Conservation (phyloP, 2,888 invertebrate genomes). For the Drosophila peninsularis region DNA sequence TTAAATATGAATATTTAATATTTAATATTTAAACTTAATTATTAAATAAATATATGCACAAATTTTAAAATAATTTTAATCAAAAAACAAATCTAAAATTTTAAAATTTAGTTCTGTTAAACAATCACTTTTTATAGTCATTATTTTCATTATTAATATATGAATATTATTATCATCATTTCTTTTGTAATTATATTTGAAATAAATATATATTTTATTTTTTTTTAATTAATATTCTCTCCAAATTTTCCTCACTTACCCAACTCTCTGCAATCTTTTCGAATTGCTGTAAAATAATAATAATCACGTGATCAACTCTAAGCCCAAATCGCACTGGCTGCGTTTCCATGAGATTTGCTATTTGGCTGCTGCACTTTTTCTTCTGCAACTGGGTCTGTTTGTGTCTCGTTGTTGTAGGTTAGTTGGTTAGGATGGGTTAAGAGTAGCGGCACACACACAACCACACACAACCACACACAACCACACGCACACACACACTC, state of each 20-base stretch:
- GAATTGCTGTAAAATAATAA: neutral
- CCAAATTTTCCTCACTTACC: neutral
- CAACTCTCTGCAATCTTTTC: neutral
- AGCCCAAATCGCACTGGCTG: constrained; percentile 16
- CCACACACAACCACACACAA: constrained; percentile 29
- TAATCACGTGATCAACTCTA: constrained; percentile 43
- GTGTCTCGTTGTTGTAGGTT: constrained; percentile 41
- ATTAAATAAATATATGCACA: no score
- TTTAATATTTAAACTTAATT: no score
- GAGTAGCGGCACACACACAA: constrained; percentile 14
- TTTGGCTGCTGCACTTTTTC: constrained; percentile 30
- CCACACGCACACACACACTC: constrained; percentile 16
- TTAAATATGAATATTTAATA: no score
- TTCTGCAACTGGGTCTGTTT: constrained; percentile 46
- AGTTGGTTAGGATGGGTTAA: constrained; percentile 14
- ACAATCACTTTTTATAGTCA: no score
- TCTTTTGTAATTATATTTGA: no score
- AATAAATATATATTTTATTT: no score
- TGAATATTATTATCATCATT: no score
- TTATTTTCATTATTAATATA: no score
- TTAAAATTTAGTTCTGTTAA: no score
- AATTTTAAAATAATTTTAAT: no score
- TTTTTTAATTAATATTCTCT: neutral
- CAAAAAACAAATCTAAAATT: no score
- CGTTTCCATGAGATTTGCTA: constrained; percentile 52